A percentile compares a stretch with the other conserved stretches of the same genome.
phyloP scores from a whole-genome alignment of 2,113 vertebrate genomes.

The Gasterosteus aculeatus region DNA sequence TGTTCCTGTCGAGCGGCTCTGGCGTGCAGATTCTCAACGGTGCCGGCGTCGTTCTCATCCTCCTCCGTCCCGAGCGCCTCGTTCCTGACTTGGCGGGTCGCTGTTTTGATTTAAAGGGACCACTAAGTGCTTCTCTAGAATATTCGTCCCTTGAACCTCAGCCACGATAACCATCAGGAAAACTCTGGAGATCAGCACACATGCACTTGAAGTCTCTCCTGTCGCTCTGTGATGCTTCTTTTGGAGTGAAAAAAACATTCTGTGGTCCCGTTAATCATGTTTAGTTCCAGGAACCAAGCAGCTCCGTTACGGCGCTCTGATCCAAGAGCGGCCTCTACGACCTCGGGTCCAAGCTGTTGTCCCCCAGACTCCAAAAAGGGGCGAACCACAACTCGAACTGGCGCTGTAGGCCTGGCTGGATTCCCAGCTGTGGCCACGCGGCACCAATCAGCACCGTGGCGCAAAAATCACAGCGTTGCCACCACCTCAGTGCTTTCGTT shows the following conservation, averaged over 20 bases:
- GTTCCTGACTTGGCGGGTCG: constrained; percentile 27
- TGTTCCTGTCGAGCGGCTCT: constrained; percentile 54
- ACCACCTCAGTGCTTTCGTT: constrained; percentile 57
- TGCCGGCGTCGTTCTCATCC: constrained; percentile 18
- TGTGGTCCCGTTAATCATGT: constrained; percentile 44
- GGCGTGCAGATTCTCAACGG: constrained; percentile 51
- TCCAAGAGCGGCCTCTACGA: constrained; percentile 47
- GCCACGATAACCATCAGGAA: constrained; percentile 63
- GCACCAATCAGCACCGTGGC: constrained; percentile 62
- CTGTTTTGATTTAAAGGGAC: constrained; percentile 56
- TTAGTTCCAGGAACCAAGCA: constrained; percentile 45
- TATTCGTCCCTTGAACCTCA: constrained; percentile 48
- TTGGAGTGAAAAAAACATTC: constrained; percentile 56
- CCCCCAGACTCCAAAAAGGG: constrained; percentile 19
- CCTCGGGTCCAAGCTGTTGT: constrained; percentile 45
- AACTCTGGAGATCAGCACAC: constrained; percentile 51
- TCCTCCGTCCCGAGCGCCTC: constrained; percentile 58
- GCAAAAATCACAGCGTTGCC: constrained; percentile 60
- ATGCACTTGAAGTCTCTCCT: constrained; percentile 50
- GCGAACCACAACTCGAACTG: constrained; percentile 39
- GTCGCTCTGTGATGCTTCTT: constrained; percentile 51
- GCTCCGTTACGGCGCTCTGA: constrained; percentile 7
- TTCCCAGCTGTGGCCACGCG: constrained; percentile 32
- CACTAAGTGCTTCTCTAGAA: constrained; percentile 56
- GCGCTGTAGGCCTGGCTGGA: constrained; percentile 24